Evolutionary conservation across 2,797 vertebrate genomes (phyloP).

Genomic region (Xiphophorus birchmanni): DNA sequence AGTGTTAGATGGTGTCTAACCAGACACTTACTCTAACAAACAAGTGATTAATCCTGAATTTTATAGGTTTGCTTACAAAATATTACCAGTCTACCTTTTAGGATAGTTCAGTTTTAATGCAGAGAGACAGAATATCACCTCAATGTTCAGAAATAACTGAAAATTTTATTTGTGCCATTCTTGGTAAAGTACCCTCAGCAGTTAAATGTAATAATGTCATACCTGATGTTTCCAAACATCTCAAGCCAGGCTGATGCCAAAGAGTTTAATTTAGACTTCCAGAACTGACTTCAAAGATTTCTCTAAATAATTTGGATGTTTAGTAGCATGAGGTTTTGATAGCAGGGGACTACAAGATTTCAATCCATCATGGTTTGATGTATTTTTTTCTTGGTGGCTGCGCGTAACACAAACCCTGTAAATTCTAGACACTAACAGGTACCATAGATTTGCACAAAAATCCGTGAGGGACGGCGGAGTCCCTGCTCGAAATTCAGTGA

Average conservation of each 20-base stretch:
- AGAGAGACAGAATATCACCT: background rate
- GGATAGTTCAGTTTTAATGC: background rate
- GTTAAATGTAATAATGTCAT: background rate
- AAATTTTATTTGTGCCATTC: background rate
- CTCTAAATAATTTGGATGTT: background rate
- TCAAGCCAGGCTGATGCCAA: background rate
- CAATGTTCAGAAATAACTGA: background rate
- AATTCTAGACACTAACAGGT: no score
- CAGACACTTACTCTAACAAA: slow-evolving; percentile 22
- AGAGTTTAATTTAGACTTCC: background rate
- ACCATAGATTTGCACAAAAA: no score
- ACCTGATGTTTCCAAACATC: background rate
- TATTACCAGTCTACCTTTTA: background rate
- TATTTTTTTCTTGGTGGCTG: background rate
- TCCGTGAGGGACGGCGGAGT: no score
- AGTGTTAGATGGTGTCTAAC: no score
- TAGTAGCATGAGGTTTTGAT: no score
- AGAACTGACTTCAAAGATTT: background rate
- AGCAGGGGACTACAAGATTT: background rate
- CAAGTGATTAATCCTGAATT: background rate
- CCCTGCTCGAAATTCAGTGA: no score
- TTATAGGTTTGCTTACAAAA: background rate
- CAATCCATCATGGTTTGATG: background rate
- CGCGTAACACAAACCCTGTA: no score
- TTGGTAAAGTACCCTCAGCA: background rate